Evolutionary conservation across 2,888 invertebrate genomes (phyloP).

Genomic region (Lithophane socia): DNA sequence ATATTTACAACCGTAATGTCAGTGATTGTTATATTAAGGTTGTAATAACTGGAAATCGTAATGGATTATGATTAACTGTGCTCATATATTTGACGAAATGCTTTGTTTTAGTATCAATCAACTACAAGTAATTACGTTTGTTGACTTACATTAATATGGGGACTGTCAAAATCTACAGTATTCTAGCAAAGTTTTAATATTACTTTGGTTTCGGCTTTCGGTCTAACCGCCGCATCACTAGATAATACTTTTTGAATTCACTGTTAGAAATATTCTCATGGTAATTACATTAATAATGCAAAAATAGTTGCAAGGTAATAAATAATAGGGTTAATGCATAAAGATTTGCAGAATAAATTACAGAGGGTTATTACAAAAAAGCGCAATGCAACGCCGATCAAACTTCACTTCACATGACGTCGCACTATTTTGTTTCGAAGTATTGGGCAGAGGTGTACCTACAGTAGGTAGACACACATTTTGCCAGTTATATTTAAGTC

Average conservation of each 20-base stretch:
- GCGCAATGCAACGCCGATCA: slow-evolving; percentile 14
- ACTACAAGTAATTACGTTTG: slow-evolving; percentile 29
- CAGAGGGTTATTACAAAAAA: slow-evolving; percentile 16
- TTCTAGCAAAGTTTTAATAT: background rate
- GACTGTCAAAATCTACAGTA: background rate
- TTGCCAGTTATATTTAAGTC: no score
- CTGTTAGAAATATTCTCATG: background rate
- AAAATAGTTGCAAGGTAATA: slow-evolving; percentile 2
- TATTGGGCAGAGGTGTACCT: no score
- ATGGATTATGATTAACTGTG: slow-evolving; percentile 33
- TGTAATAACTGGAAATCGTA: slow-evolving; percentile 38
- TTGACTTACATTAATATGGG: slow-evolving; percentile 5
- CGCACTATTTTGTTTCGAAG: background rate
- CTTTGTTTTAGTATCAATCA: slow-evolving; percentile 46
- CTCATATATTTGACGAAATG: slow-evolving; percentile 23
- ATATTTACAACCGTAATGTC: slow-evolving; percentile 46
- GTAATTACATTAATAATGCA: background rate
- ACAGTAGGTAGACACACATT: no score
- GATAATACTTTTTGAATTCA: no score
- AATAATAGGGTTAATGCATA: slow-evolving; percentile 5
- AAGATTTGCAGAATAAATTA: slow-evolving; percentile 23
- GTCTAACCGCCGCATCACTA: background rate
- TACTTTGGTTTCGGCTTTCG: slow-evolving; percentile 6
- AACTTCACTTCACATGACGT: background rate
- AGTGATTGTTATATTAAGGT: slow-evolving; percentile 42